Evolutionary conservation across 2,888 invertebrate genomes (phyloP).

Genomic region (Cheilosia urbana): DNA sequence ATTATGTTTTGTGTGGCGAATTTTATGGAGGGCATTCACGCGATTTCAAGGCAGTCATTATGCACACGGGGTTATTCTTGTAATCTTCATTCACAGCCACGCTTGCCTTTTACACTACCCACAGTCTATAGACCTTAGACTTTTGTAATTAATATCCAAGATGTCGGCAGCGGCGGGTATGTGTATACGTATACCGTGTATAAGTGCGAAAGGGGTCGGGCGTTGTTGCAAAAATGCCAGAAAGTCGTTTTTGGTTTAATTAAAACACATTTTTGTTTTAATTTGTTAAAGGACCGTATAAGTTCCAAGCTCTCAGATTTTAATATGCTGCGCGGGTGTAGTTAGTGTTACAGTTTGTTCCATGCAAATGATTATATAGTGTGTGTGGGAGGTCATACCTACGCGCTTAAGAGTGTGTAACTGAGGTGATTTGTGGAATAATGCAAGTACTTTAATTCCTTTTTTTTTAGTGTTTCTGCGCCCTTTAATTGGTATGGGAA

Average conservation of each 20-base stretch:
- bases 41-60: constrained; percentile 69
- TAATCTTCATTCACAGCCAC: constrained; percentile 44
- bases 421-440: constrained; percentile 23
- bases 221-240: constrained; percentile 14
- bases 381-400: neutral
- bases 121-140: neutral
- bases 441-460: neutral
- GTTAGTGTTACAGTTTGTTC: constrained; percentile 29
- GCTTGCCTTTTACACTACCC: constrained; percentile 1
- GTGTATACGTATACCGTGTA: constrained; percentile 6
- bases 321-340: constrained; percentile 1
- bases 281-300: constrained; percentile 56
- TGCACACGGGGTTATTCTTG: constrained; percentile 51
- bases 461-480: constrained; percentile 2
- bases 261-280: constrained; percentile 68
- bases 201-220: constrained; percentile 22
- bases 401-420: constrained; percentile 1
- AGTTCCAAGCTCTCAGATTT: constrained; percentile 29
- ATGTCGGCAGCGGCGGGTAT: constrained; percentile 13
- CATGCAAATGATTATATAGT: constrained; percentile 1
- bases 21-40: constrained; percentile 65
- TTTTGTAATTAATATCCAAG: constrained; percentile 70
- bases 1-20: constrained; percentile 63
- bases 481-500: constrained; percentile 32
- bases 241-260: constrained; percentile 68